A percentile compares a stretch with the other conserved stretches of the same genome.
These are phyloP conservation scores for Podiceps cristatus DNA, from an alignment of 2,113 vertebrate species.

Conservation along the genomic window DNA sequence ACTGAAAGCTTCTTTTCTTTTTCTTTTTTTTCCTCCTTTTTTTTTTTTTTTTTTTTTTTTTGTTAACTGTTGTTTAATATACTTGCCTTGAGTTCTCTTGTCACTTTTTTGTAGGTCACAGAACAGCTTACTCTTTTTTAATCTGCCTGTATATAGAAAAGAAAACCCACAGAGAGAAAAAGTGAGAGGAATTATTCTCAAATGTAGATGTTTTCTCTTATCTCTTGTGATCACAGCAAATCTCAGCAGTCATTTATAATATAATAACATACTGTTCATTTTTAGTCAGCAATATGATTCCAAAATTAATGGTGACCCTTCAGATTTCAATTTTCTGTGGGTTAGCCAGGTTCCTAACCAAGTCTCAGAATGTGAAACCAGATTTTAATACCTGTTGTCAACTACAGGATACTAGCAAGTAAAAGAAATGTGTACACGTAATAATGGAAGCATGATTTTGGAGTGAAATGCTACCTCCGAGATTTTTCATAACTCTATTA, in stretches of 20 bases:
- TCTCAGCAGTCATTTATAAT: conserved; percentile 39
- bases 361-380: neutral
- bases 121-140: neutral
- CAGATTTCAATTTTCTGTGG: neutral
- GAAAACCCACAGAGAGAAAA: conserved; percentile 20
- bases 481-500: neutral
- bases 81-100: neutral
- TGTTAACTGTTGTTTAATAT: neutral
- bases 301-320: conserved; percentile 1
- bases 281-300: neutral
- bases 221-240: conserved; percentile 41
- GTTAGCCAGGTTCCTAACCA: neutral
- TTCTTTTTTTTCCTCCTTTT: too few species aligned
- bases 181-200: neutral
- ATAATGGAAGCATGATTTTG: neutral
- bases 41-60: neutral
- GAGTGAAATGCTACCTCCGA: neutral
- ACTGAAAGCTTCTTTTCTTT: neutral
- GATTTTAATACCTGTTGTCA: neutral
- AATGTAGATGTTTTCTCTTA: neutral
- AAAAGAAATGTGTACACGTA: neutral
- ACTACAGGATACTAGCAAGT: neutral
- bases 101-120: conserved; percentile 35
- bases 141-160: neutral
- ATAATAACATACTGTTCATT: neutral